These are phyloP conservation scores for Itoplectis maculator DNA, from an alignment of 2,888 invertebrate species.

Conservation along the genomic window DNA sequence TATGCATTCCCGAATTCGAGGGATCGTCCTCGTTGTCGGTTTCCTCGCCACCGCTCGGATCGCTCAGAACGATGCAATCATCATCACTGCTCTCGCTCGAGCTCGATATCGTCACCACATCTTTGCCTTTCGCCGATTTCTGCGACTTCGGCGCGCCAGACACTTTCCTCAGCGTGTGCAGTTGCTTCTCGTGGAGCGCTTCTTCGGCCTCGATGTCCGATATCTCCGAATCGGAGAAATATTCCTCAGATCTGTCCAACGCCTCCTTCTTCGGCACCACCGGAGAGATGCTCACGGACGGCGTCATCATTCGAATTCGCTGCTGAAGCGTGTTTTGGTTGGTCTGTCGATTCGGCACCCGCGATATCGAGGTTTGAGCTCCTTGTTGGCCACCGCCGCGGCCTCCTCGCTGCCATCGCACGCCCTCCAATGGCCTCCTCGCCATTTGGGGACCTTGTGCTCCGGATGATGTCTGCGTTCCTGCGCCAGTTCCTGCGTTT, in stretches of 20 bases:
- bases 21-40: conserved; percentile 94
- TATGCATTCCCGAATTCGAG: conserved; percentile 96
- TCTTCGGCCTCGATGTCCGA: conserved; percentile 82
- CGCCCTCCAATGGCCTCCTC: conserved; percentile 78
- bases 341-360: conserved; percentile 77
- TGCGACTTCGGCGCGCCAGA: conserved; percentile 74
- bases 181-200: conserved; percentile 78
- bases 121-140: conserved; percentile 83
- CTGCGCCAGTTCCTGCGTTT: conserved; percentile 76
- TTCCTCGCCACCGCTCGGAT: conserved; percentile 92
- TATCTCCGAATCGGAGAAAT: conserved; percentile 82
- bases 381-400: conserved; percentile 75
- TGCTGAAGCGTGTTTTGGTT: conserved; percentile 77
- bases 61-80: conserved; percentile 95
- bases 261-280: conserved; percentile 83
- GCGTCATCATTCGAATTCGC: conserved; percentile 85
- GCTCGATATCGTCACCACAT: conserved; percentile 91
- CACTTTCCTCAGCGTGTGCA: conserved; percentile 77
- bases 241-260: conserved; percentile 79
- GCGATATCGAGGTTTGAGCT: conserved; percentile 80
- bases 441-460: conserved; percentile 74
- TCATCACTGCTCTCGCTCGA: conserved; percentile 91
- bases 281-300: conserved; percentile 85
- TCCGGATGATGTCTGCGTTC: conserved; percentile 69
- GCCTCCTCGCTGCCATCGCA: conserved; percentile 80